phyloP scores from a whole-genome alignment of 2,888 invertebrate species.

The Chromoteleia sp. region DNA sequence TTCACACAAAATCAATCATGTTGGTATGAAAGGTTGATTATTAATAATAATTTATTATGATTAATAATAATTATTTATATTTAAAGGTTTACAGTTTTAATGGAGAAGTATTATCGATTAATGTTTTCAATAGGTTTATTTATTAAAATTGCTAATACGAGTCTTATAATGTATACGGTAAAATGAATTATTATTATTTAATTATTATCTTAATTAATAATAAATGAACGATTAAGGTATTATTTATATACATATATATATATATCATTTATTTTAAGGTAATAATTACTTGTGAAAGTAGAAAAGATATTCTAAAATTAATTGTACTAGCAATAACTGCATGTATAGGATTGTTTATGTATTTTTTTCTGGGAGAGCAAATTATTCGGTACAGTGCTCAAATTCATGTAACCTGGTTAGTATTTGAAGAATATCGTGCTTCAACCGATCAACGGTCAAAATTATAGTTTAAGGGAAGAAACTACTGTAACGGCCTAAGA shows the following conservation, averaged over 20 bases:
- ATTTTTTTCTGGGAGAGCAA: constrained; percentile 29
- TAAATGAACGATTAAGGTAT: too few species aligned
- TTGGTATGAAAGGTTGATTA: too few species aligned
- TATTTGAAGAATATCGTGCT: too few species aligned
- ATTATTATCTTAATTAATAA: too few species aligned
- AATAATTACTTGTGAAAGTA: constrained; percentile 28
- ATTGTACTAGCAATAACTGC: constrained; percentile 16
- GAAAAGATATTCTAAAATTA: constrained; percentile 32
- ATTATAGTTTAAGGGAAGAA: too few species aligned
- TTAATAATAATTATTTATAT: background rate
- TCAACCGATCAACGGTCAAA: too few species aligned
- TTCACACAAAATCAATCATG: constrained; percentile 5
- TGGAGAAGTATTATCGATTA: constrained; percentile 32
- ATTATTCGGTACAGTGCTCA: constrained; percentile 22
- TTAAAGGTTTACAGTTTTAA: constrained; percentile 8
- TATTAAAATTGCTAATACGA: constrained; percentile 15
- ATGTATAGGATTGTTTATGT: constrained; percentile 24
- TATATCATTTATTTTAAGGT: too few species aligned
- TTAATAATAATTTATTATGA: background rate
- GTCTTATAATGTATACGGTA: constrained; percentile 19
- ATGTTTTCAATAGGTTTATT: constrained; percentile 28
- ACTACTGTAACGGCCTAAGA: too few species aligned
- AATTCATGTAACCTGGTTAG: constrained; percentile 11
- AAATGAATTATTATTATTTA: too few species aligned
- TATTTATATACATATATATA: too few species aligned